A percentile compares a stretch with the other conserved stretches of the same genome.
phyloP scores from a whole-genome alignment of 53 echinoderm and acorn worm species.

The Temnopleurus reevesii region DNA sequence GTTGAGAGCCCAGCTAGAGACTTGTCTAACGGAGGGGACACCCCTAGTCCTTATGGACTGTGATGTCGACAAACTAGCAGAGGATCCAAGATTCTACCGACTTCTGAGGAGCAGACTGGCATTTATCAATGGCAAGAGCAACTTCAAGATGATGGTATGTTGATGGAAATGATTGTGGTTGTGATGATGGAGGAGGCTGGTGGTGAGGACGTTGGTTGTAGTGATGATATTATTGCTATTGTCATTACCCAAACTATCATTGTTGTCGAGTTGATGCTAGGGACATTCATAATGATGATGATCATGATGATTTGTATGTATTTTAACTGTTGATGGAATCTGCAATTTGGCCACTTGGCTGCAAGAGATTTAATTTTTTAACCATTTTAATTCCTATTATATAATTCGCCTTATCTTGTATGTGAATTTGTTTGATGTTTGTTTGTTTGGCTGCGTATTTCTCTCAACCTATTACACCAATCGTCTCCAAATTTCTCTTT shows the following conservation, averaged over 20 bases:
- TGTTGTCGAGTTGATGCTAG: neutral
- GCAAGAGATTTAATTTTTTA: no score
- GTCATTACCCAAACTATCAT: no score
- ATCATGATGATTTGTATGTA: neutral
- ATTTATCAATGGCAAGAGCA: constrained; percentile 83
- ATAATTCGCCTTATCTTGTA: no score
- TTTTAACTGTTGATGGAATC: neutral
- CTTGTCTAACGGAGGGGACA: constrained; percentile 92
- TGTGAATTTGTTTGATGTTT: no score
- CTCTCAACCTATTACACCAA: no score
- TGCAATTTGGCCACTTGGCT: no score
- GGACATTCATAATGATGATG: neutral
- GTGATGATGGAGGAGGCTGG: neutral
- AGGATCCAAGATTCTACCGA: constrained; percentile 78
- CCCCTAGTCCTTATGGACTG: constrained; percentile 95
- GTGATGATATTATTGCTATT: neutral
- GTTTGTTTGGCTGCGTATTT: no score
- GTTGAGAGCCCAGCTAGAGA: constrained; percentile 92
- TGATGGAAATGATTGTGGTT: neutral
- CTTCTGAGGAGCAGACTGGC: constrained; percentile 80
- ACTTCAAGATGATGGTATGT: constrained; percentile 98
- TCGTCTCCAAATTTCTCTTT: no score
- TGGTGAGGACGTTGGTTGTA: neutral
- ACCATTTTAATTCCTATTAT: no score
- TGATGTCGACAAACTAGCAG: constrained; percentile 70